These are phyloP conservation scores for Callyntrura sp. DNA, from an alignment of 2,888 invertebrate genomes.

Conservation along the genomic window DNA sequence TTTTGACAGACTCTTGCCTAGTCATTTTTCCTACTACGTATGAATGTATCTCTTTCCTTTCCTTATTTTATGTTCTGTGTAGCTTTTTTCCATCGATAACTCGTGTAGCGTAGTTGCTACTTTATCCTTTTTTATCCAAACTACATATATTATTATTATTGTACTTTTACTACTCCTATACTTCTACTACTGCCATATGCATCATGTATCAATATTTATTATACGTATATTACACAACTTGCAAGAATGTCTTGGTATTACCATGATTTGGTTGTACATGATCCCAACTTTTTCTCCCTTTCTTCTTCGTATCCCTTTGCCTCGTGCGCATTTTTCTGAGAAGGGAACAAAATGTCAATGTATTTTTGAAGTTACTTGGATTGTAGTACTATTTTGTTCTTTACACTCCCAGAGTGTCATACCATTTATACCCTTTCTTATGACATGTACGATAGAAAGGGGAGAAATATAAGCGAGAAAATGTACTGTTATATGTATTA, in stretches of 20 bases:
- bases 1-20: constrained; percentile 55
- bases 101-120: constrained; percentile 2
- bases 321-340: not conserved
- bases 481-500: no score
- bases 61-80: not conserved
- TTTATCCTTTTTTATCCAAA: not conserved
- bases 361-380: constrained; percentile 3
- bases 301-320: not conserved
- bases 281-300: not conserved
- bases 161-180: not conserved
- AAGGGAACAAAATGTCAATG: not conserved
- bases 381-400: not conserved
- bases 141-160: not conserved
- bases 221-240: not conserved
- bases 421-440: no score
- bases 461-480: no score
- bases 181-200: not conserved
- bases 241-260: not conserved
- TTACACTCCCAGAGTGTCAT: not conserved
- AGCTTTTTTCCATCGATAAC: constrained; percentile 16
- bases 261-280: constrained; percentile 3
- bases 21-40: no score
- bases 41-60: not conserved
- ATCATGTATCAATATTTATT: not conserved
- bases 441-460: no score